Percentiles rank a stretch among this genome's conserved stretches.
These are phyloP conservation scores for Ornithorhynchus anatinus DNA, from an alignment of 2,113 vertebrate genomes.

Conservation along the genomic window DNA sequence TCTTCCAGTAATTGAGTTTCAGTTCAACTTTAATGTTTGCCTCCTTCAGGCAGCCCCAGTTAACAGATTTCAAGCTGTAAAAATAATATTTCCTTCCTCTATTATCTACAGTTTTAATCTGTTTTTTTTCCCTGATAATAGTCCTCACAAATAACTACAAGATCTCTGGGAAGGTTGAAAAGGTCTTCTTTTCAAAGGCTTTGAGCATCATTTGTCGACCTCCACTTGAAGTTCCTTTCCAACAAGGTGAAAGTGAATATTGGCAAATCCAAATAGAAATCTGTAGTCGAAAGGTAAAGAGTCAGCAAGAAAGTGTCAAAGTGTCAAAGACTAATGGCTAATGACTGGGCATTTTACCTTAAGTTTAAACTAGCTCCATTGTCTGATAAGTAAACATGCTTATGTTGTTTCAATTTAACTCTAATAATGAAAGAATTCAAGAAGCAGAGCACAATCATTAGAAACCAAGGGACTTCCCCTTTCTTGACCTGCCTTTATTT, in stretches of 20 bases:
- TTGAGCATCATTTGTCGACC: background rate
- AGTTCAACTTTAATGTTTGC: conserved; percentile 69
- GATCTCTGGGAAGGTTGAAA: conserved; percentile 60
- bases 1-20: conserved; percentile 77
- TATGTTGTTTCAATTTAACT: background rate
- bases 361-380: background rate
- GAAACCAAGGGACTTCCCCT: background rate
- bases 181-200: conserved; percentile 34
- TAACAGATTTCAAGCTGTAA: conserved; percentile 74
- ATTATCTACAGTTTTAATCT: conserved; percentile 69
- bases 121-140: conserved; percentile 67
- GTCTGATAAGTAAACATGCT: background rate
- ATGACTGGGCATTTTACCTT: background rate
- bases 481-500: too few relatives aligned
- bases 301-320: too few relatives aligned
- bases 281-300: background rate
- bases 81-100: conserved; percentile 74
- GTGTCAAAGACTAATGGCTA: background rate
- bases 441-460: background rate
- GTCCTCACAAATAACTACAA: conserved; percentile 38
- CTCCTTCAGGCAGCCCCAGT: conserved; percentile 62
- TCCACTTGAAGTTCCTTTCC: background rate
- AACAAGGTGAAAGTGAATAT: background rate
- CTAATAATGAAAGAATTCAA: background rate
- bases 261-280: background rate